phyloP scores from a whole-genome alignment of 1,140 invertebrate species.

The Micrasema minimum region DNA sequence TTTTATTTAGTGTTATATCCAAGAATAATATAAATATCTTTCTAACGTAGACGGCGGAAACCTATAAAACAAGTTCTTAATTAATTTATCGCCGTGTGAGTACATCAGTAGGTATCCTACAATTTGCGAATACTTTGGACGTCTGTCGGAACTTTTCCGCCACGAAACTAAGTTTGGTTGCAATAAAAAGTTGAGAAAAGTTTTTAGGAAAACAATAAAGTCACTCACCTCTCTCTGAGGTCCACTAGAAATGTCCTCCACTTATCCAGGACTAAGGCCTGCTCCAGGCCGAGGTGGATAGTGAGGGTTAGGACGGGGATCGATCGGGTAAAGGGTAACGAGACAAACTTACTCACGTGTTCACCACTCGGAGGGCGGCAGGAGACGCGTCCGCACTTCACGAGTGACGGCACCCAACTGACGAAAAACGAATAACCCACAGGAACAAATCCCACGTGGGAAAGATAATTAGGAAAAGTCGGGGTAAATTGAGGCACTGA shows the following conservation, averaged over 20 bases:
- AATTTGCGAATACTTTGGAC: too few species aligned
- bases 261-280: conserved; percentile 33
- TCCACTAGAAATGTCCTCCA: conserved; percentile 3
- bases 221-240: conserved; percentile 15
- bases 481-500: not conserved
- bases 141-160: too few species aligned
- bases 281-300: conserved; percentile 6
- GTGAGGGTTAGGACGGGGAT: conserved; percentile 14
- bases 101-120: too few species aligned
- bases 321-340: conserved; percentile 28
- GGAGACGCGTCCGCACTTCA: conserved; percentile 35
- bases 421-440: conserved; percentile 32
- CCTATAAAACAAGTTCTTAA: too few species aligned
- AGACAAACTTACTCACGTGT: conserved; percentile 35
- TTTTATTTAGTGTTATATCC: too few species aligned
- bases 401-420: conserved; percentile 41
- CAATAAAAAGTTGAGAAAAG: conserved; percentile 25
- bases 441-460: conserved; percentile 7
- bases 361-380: conserved; percentile 16
- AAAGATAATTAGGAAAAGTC: not conserved
- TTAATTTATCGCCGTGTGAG: too few species aligned
- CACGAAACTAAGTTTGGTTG: not conserved
- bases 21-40: too few species aligned
- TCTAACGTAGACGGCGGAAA: too few species aligned
- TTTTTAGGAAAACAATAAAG: not conserved